Base-by-base conservation (phyloP, 2,797 vertebrate species). In the Labeo calbasu region DNA sequence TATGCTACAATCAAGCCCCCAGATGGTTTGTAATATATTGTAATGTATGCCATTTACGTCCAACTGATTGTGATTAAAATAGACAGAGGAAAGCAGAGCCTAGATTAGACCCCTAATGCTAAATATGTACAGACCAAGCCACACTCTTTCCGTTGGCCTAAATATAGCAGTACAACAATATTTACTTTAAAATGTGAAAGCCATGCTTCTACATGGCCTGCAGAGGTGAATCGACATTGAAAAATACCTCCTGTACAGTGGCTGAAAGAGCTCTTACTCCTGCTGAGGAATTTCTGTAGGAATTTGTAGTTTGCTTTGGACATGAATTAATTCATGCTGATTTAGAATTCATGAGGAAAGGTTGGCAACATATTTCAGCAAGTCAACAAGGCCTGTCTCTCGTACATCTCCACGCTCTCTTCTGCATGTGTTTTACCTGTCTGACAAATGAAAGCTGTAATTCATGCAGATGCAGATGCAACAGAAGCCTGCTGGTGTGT, bases 271-370 rank as follows among this genome's bases (percentile, higher is more conserved):
- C 78, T 65, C 68, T 61, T 87, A 32, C 70, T 84, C 77, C 76
- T 57, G 17, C 83, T 79, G 70, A 78, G 32, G 70, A 55, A 75
- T 65, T 77, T 89, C 80, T 90, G 87, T 32, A 32, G 28, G 2
- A 32, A 32, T 88, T 88, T 90, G 84, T 59, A 76, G 70, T 5
- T 28, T 46, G 61, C 87, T 86, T 85, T 88, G 87, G 87, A 87
- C 89, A 81, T 86, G 76, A 88, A 92, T 92, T 92, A 92, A 89
- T 76, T 83, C 70, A 43, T 59, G 80, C 86, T 87, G 90, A 91
- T 91, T 91, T 91, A 79, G 86, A 90, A 92, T 92, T 92, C 89
- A 91, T 88, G 88, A 91, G 86, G 63, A 87, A 88, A 83, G 70
- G 77, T 86, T 78, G 83, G 82, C 46, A 86, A 80, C 87, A 89